phyloP scores from a whole-genome alignment of 2,797 vertebrate species.

The Schizothorax lantsangensis region DNA sequence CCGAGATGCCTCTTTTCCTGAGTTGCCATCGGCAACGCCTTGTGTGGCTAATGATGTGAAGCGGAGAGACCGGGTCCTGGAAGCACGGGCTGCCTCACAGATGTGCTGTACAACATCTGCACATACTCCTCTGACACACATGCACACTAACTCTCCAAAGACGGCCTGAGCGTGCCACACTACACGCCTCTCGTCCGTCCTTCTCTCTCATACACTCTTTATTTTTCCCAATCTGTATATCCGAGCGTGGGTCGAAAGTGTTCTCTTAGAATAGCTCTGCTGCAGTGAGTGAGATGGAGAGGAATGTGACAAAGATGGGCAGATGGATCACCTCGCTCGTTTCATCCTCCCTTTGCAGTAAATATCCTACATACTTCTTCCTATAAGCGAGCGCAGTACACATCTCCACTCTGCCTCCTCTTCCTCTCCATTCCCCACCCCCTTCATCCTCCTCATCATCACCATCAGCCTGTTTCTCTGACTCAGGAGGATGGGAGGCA shows the following conservation, averaged over 20 bases:
- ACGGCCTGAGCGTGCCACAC: slow-evolving; percentile 56
- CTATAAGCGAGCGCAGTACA: slow-evolving; percentile 9
- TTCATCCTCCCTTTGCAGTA: slow-evolving; percentile 21
- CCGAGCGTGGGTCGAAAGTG: slow-evolving; percentile 69
- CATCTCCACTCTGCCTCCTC: slow-evolving; percentile 6
- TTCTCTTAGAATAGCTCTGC: slow-evolving; percentile 72
- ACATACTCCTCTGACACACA: slow-evolving; percentile 28
- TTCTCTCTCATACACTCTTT: slow-evolving; percentile 46
- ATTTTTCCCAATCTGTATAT: slow-evolving; percentile 43
- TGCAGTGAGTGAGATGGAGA: slow-evolving; percentile 60
- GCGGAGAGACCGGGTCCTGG: slow-evolving; percentile 35
- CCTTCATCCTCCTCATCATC: slow-evolving; percentile 14
- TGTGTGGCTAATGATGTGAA: slow-evolving; percentile 46
- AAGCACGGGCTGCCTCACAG: slow-evolving; percentile 16
- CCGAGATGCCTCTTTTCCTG: slow-evolving; percentile 32
- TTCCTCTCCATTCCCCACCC: slow-evolving; percentile 30
- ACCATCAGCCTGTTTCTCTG: slow-evolving; percentile 23
- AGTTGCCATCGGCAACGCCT: slow-evolving; percentile 50
- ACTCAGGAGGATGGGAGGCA: slow-evolving; percentile 31
- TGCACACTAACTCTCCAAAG: slow-evolving; percentile 23
- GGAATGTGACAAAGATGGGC: slow-evolving; percentile 41
- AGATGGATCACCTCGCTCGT: slow-evolving; percentile 41
- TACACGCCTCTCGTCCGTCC: slow-evolving; percentile 41
- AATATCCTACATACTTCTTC: slow-evolving; percentile 17
- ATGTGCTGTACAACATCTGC: slow-evolving; percentile 46